These are phyloP conservation scores for Apodemia hepburni DNA, from an alignment of 2,888 invertebrate genomes.

Conservation along the genomic window DNA sequence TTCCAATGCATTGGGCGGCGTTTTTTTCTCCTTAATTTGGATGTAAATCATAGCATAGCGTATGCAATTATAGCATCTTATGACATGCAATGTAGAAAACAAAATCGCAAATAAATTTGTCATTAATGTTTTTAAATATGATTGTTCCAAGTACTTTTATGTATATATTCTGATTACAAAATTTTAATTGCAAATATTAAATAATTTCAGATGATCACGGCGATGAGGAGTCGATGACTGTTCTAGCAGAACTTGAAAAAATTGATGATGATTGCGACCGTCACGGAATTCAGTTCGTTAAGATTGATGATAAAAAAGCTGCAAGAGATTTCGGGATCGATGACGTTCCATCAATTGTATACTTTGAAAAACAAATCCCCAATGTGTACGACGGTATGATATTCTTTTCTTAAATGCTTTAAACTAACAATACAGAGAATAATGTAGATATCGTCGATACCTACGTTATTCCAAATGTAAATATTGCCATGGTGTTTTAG, in stretches of 20 bases:
- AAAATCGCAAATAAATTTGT: no score
- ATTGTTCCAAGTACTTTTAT: no score
- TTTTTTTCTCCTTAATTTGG: no score
- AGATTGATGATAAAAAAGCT: conserved; percentile 93
- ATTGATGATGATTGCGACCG: conserved; percentile 96
- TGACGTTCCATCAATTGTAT: conserved; percentile 90
- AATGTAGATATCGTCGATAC: no score
- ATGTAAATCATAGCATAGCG: no score
- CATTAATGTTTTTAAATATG: no score
- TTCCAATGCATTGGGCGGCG: no score
- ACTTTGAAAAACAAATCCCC: conserved; percentile 96
- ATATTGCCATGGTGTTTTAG: conserved; percentile 46
- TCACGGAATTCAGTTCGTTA: conserved; percentile 95
- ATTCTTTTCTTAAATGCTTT: not conserved
- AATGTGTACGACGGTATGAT: conserved; percentile 91
- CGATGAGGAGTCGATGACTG: conserved; percentile 92
- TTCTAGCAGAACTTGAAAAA: conserved; percentile 92
- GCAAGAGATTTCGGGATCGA: conserved; percentile 93
- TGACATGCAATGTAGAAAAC: no score
- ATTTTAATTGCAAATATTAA: conserved; percentile 7
- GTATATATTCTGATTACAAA: not conserved
- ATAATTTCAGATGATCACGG: conserved; percentile 90
- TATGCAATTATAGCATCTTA: no score
- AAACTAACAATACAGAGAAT: not conserved
- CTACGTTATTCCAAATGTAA: not conserved